phyloP scores from a whole-genome alignment of 2,113 vertebrate species.

The Zonotrichia leucophrys region DNA sequence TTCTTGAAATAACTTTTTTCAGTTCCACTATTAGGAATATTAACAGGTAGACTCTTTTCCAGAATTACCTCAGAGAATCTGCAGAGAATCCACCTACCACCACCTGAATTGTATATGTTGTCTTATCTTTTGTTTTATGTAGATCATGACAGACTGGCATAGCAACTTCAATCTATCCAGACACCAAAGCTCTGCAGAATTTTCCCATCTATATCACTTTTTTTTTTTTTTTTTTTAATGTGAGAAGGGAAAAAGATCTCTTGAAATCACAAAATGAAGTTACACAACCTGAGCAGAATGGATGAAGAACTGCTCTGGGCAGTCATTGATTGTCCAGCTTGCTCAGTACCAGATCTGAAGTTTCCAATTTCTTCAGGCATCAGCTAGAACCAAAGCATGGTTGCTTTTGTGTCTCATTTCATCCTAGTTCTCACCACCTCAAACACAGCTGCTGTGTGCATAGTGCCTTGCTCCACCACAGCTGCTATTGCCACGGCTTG shows the following conservation, averaged over 20 bases:
- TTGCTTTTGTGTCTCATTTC: not conserved
- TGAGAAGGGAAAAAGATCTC: not conserved
- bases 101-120: not conserved
- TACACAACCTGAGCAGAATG: not conserved
- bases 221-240: not conserved
- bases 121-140: not conserved
- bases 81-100: not conserved
- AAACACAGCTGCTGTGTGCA: accelerated
- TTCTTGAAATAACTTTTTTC: not conserved
- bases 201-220: not conserved
- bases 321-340: not conserved
- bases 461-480: not conserved
- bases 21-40: not conserved
- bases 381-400: accelerated
- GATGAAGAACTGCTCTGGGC: not conserved
- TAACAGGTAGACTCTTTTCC: not conserved
- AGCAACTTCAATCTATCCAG: not conserved
- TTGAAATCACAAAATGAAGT: not conserved
- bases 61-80: not conserved
- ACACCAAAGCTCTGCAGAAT: not conserved
- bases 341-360: not conserved
- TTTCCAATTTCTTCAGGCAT: not conserved
- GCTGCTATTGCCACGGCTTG: not conserved
- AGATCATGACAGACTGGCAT: not conserved
- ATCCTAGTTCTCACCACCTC: not conserved